Evolutionary conservation across 92 coral and sea anemone genomes (phyloP), one percentile per base, ranked within the genome.

Genomic region (Porites evermanni): DNA sequence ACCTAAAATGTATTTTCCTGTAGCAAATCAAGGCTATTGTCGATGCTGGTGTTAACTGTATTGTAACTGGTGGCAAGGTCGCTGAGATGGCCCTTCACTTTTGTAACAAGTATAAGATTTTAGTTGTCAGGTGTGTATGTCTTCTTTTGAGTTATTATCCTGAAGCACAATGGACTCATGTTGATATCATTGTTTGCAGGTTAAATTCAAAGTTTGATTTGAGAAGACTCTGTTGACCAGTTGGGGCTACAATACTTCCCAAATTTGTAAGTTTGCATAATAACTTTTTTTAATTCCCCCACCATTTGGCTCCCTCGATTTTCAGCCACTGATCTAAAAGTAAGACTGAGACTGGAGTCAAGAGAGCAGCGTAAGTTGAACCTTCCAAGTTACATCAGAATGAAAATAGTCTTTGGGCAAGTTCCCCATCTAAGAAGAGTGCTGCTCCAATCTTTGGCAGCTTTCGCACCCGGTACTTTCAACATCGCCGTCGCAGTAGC

Each of bases 51-150:
- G 93, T 94, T 47, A 92, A 93, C 60, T 91, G 96, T 44, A 88
- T 97, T 16, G 99, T 97, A 8, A 82, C 94, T 51, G 99, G 99
- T 72, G 99, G 99, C 50, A 97, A 97, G 80, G 98, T 97, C 12
- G 96, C 95, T 1, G 99, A 97, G 91, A 93, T 97, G 98, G 99
- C 99, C 47, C 78, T 97, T 5, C 99, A 97, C 78, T 97, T 97
- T 90, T 97, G 99, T 77, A 97, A 97, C 91, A 97, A 95, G 93
- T 97, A 91, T 79, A 95, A 97, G 29, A 83, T 97, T 69, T 91
- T 97, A 94, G 98, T 97, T 17, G 96, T 96, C 14, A 94, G 95
- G 97, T 94, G 2, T 79, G 95, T 54, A 59, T 5, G n/a, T 6
- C 50, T 54, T 54, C 14, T 54, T 9, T 54, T 54, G 60, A 54